Percentiles rank a stretch among this genome's conserved stretches.
Evolutionary conservation across 2,888 invertebrate genomes (phyloP).

Genomic region (Hirtodrosophila trivittata): DNA sequence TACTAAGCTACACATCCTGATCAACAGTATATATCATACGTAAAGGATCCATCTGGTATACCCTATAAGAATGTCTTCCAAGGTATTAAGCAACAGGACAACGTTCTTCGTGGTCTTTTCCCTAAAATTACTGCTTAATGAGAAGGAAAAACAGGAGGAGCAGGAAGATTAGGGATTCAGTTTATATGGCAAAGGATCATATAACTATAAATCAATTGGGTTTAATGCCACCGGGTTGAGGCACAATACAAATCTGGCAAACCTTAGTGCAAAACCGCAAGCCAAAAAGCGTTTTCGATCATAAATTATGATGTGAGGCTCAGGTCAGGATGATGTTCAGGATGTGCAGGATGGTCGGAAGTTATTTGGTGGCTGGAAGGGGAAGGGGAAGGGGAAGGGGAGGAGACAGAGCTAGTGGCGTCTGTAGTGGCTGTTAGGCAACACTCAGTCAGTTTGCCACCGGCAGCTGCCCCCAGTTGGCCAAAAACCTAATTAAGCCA

Average conservation of each 20-base stretch:
- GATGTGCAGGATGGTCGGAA: not conserved
- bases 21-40: too few relatives aligned
- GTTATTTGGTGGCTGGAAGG: too few relatives aligned
- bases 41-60: too few relatives aligned
- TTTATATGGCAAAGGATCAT: too few relatives aligned
- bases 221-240: constrained; percentile 62
- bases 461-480: constrained; percentile 48
- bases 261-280: constrained; percentile 57
- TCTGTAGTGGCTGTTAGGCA: constrained; percentile 5
- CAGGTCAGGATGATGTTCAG: constrained; percentile 44
- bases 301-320: constrained; percentile 67
- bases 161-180: too few relatives aligned
- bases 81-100: too few relatives aligned
- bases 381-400: constrained; percentile 7
- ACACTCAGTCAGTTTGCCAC: constrained; percentile 9
- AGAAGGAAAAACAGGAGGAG: too few relatives aligned
- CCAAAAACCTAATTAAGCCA: constrained; percentile 78
- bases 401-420: constrained; percentile 35
- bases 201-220: constrained; percentile 69
- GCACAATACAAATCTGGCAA: constrained; percentile 52
- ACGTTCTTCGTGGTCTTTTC: too few relatives aligned
- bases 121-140: too few relatives aligned
- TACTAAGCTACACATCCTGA: too few relatives aligned
- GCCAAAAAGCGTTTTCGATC: constrained; percentile 76
- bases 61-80: too few relatives aligned